Base-by-base conservation (phyloP, 2,797 vertebrate genomes). In the Microtus californicus region DNA sequence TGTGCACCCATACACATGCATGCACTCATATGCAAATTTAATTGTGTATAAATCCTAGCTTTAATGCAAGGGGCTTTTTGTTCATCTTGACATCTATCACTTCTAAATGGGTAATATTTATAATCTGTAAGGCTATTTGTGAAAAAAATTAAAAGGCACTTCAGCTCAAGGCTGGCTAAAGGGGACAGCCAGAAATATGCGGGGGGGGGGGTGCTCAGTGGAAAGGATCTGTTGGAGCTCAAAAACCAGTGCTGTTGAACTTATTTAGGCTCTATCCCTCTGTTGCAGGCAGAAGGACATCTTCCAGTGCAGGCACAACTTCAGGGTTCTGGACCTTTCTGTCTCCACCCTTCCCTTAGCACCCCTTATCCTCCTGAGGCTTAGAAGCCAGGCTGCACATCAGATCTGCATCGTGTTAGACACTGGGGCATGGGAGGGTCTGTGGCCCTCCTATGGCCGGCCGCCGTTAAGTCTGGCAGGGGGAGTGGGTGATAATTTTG, bases 271-370 rank as follows among this genome's bases (percentile, higher is more conserved):
- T 86, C 56, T 2, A 6, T n/a, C n/a, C 34, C 67, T n/a, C 34
- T 7, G 2, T 40, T 71, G 43, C 37, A 74, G 79, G 65, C 0
- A 54, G 54, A 5, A 27, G 48, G 37, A 1, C 2, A 51, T n/a
- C 19, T 65, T 19, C 59, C 40, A 48, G 23, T 45, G 40, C 21
- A 83, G 54, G 76, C 1, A 5, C 40, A n/a, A 13, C 67, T 59
- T 92, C 81, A 12, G 12, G 82, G 48, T 90, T 90, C 93, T 93
- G 74, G 95, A 94, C 27, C 43, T 94, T 80, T 19, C 89, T 51
- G 45, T 59, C 7, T 34, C 73, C 59, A 23, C 80, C 4, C 14
- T 27, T 25, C 9, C 2, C 40, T 5, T 12, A 45, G 40, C 63
- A 78, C 25, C 23, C 40, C 54, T 59, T 12, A 23, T 76, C 27